Evolutionary conservation across 2,888 invertebrate genomes (phyloP).

Genomic region (Plagiodera versicolora): DNA sequence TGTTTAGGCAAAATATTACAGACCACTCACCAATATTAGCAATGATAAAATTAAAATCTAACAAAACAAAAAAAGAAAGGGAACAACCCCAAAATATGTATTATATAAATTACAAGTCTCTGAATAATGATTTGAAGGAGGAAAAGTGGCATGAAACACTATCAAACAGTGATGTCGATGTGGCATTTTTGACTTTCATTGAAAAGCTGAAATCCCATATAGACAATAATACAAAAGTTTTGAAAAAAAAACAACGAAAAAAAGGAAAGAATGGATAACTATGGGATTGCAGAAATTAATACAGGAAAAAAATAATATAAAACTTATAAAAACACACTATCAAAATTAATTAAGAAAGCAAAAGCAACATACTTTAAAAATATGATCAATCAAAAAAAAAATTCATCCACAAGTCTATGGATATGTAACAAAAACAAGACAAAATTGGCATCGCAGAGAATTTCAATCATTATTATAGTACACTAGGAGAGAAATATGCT

Average conservation of each 20-base stretch:
- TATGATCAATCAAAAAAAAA: conserved; percentile 4
- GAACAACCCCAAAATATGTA: conserved; percentile 5
- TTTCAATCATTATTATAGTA: too few species aligned
- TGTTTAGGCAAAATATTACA: conserved; percentile 5
- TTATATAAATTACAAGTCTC: conserved; percentile 3
- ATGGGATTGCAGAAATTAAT: too few species aligned
- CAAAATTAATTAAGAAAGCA: too few species aligned
- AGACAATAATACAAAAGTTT: conserved; percentile 1
- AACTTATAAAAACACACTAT: too few species aligned
- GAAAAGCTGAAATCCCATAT: conserved; percentile 6
- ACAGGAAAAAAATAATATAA: too few species aligned
- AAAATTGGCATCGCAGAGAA: too few species aligned
- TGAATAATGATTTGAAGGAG: conserved; percentile 5
- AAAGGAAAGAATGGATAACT: conserved; percentile 5
- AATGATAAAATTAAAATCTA: conserved; percentile 6
- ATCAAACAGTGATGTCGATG: conserved; percentile 3
- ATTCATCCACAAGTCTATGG: too few species aligned
- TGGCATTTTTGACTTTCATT: background rate
- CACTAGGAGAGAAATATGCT: too few species aligned
- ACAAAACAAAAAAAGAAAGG: conserved; percentile 3
- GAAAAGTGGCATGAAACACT: conserved; percentile 7
- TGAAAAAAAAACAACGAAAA: conserved; percentile 2
- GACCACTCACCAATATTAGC: conserved; percentile 10
- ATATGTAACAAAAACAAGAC: too few species aligned
- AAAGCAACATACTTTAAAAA: too few species aligned